A percentile compares a stretch with the other conserved stretches of the same genome.
Evolutionary conservation across 2,888 invertebrate genomes (phyloP).

Genomic region (Hypsopygia costalis): DNA sequence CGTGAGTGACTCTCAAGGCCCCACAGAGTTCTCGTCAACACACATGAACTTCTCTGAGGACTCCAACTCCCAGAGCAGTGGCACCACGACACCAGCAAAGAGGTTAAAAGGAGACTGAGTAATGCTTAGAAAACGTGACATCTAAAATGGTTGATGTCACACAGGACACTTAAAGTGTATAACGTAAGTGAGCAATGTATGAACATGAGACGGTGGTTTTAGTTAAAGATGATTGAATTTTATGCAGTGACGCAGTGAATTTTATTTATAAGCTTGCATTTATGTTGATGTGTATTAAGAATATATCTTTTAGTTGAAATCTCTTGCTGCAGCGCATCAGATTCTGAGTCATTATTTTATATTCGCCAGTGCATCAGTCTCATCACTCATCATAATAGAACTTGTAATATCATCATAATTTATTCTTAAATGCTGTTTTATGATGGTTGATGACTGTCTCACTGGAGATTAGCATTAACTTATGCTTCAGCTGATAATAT

Average conservation of each 20-base stretch:
- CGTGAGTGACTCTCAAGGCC: slow-evolving; percentile 94
- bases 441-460: too few relatives aligned
- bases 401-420: too few relatives aligned
- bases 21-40: slow-evolving; percentile 91
- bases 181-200: too few relatives aligned
- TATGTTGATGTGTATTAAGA: slow-evolving; percentile 10
- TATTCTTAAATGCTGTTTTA: too few relatives aligned
- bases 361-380: too few relatives aligned
- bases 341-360: too few relatives aligned
- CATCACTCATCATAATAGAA: too few relatives aligned
- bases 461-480: too few relatives aligned
- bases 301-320: background rate
- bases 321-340: too few relatives aligned
- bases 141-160: slow-evolving; percentile 4
- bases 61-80: slow-evolving; percentile 94
- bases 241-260: slow-evolving; percentile 21
- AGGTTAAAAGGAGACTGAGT: slow-evolving; percentile 88
- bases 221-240: background rate
- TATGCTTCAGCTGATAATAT: too few relatives aligned
- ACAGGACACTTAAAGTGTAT: background rate
- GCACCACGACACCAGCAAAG: slow-evolving; percentile 85
- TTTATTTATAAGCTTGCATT: slow-evolving; percentile 25
- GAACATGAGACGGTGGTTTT: too few relatives aligned
- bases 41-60: slow-evolving; percentile 94
- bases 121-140: slow-evolving; percentile 9